Evolutionary conservation across 2,888 invertebrate genomes (phyloP), one percentile per base, ranked within the genome.

Genomic region (Cephus pygmeus): DNA sequence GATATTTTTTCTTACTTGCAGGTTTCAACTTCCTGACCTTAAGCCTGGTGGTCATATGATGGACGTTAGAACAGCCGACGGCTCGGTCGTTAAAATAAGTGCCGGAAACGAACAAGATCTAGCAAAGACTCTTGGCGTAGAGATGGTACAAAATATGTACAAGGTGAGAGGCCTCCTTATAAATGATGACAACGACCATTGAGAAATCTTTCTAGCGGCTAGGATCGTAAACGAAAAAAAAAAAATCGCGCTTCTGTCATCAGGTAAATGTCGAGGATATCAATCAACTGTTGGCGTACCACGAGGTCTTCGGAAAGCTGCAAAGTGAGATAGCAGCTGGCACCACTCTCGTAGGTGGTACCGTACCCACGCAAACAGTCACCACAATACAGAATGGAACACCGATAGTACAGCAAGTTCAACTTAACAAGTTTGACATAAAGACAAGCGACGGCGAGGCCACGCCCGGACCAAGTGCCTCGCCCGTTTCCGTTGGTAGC

Each of bases 231-330:
- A 56, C 56, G 15, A 15, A 36, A 31, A 31, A 31, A 31, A 40
- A 15, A 23, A 40, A 56, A 56, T 23, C 34, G 71, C 34, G 31
- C 71, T 71, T 71, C 34, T 69, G 80, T 80, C 79, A 73, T n/a
- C 75, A 92, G 89, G 92, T 92, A 35, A 95, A 96, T 89, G 96
- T 97, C 11, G 97, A 97, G 90, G 97, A 97, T 88, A 94, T 97
- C 77, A 97, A 96, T 84, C 97, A 97, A 88, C 92, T 97, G 83
- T 92, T 97, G 82, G 96, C 96, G 69, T 97, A 97, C 92, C 97
- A 97, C 89, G 97, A 97, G 92, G 97, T 97, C 73, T 97, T 95
- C 89, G 95, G 95, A 36, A 95, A 95, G 88, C 91, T 95, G 79
- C 95, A 94, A 85, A 93, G 92, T 82, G 93, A 93, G 85, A 92